A percentile compares a stretch with the other conserved stretches of the same genome.
phyloP scores from a whole-genome alignment of 2,113 vertebrate genomes.

The Microtus pennsylvanicus region DNA sequence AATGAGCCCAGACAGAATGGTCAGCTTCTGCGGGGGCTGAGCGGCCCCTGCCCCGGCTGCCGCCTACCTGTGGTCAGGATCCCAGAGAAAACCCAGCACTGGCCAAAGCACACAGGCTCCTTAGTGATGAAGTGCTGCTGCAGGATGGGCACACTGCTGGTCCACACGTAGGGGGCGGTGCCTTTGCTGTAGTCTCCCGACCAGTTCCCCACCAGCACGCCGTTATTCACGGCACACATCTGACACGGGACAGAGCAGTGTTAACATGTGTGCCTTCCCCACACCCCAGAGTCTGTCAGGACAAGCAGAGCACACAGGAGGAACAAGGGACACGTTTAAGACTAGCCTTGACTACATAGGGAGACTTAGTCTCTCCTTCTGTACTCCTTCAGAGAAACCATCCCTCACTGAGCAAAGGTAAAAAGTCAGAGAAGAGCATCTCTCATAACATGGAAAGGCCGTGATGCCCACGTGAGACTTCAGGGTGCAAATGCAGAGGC shows the following conservation, averaged over 20 bases:
- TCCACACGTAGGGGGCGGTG: slow-evolving; percentile 80
- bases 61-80: slow-evolving; percentile 84
- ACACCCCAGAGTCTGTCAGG: neutral
- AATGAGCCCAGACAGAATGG: neutral
- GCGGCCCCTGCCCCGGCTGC: neutral
- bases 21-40: neutral
- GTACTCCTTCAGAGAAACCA: neutral
- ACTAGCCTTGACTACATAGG: neutral
- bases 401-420: fast-evolving
- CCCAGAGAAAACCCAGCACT: slow-evolving; percentile 87
- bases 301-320: neutral
- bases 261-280: neutral
- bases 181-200: slow-evolving; percentile 72
- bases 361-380: neutral
- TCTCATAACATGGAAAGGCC: no score
- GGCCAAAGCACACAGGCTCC: slow-evolving; percentile 73
- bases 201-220: slow-evolving; percentile 84
- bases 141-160: slow-evolving; percentile 80
- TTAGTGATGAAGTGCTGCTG: slow-evolving; percentile 79
- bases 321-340: neutral
- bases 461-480: neutral
- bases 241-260: neutral
- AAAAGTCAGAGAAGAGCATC: neutral
- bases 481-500: neutral
- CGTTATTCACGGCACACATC: slow-evolving; percentile 59